These are phyloP conservation scores for Hesperophylax magnus DNA, from an alignment of 1,140 invertebrate species.

Conservation along the genomic window DNA sequence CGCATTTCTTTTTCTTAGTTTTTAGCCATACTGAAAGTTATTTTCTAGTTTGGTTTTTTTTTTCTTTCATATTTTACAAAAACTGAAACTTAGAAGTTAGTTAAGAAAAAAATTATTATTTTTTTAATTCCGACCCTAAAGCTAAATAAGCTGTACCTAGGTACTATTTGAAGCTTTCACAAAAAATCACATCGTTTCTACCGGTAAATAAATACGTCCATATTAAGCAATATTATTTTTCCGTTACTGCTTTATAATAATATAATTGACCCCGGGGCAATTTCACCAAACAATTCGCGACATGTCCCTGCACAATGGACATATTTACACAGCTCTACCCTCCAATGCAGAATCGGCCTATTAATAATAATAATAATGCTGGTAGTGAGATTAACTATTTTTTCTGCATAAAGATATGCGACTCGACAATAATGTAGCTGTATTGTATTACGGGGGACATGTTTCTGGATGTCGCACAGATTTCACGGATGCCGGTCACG, in stretches of 20 bases:
- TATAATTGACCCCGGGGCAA: constrained; percentile 37
- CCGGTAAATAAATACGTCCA: constrained; percentile 12
- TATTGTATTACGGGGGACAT: constrained; percentile 18
- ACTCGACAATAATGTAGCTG: constrained; percentile 40
- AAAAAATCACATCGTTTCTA: not conserved
- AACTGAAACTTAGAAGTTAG: too few species aligned
- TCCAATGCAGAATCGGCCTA: constrained; percentile 35
- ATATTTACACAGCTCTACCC: constrained; percentile 43
- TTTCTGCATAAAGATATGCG: constrained; percentile 48
- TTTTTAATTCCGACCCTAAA: too few species aligned
- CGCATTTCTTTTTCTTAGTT: too few species aligned
- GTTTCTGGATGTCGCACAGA: constrained; percentile 43
- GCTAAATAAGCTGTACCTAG: too few species aligned
- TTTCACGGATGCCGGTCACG: constrained; percentile 40
- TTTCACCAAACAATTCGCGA: constrained; percentile 24
- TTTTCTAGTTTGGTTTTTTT: too few species aligned
- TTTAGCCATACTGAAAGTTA: too few species aligned
- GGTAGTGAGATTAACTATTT: constrained; percentile 53
- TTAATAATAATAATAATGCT: constrained; percentile 38
- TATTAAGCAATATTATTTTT: constrained; percentile 42
- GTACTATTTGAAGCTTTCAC: too few species aligned
- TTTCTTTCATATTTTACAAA: too few species aligned
- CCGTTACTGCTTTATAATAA: constrained; percentile 38
- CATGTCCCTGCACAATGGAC: constrained; percentile 27
- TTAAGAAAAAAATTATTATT: too few species aligned